Evolutionary conservation across 1,140 invertebrate genomes (phyloP).

Genomic region (Stegodyphus dumicola): DNA sequence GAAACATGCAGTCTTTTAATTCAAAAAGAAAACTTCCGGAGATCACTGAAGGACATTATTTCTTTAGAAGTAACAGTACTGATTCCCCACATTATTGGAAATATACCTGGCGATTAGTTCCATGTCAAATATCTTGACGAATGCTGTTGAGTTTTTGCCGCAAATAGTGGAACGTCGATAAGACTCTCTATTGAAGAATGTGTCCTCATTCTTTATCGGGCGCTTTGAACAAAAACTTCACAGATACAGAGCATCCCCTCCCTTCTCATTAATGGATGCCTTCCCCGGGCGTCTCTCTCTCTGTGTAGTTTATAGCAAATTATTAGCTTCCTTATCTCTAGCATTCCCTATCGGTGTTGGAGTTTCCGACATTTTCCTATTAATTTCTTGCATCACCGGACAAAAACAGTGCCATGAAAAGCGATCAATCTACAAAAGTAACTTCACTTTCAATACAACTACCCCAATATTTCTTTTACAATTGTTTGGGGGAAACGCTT

Average conservation of each 20-base stretch:
- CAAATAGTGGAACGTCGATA: conserved; percentile 1
- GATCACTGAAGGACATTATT: too few species aligned
- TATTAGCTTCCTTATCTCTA: conserved; percentile 41
- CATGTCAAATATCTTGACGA: too few species aligned
- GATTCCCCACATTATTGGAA: too few species aligned
- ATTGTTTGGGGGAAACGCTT: neutral
- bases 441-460: neutral
- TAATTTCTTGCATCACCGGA: conserved; percentile 20
- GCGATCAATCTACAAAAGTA: conserved; percentile 1
- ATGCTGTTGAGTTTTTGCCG: neutral
- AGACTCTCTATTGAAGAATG: conserved; percentile 43
- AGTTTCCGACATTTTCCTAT: conserved; percentile 43
- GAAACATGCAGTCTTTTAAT: too few species aligned
- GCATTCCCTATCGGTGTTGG: conserved; percentile 3
- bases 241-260: conserved; percentile 10
- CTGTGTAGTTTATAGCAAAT: conserved; percentile 40
- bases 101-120: too few species aligned
- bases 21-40: too few species aligned
- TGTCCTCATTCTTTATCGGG: conserved; percentile 18
- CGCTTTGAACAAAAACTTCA: conserved; percentile 47
- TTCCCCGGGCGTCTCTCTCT: neutral
- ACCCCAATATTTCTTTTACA: neutral
- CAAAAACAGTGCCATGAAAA: conserved; percentile 23
- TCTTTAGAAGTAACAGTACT: too few species aligned
- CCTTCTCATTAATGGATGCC: conserved; percentile 31